A percentile compares a stretch with the other conserved stretches of the same genome.
phyloP scores from a whole-genome alignment of 2,113 vertebrate genomes.

The Vombatus ursinus region DNA sequence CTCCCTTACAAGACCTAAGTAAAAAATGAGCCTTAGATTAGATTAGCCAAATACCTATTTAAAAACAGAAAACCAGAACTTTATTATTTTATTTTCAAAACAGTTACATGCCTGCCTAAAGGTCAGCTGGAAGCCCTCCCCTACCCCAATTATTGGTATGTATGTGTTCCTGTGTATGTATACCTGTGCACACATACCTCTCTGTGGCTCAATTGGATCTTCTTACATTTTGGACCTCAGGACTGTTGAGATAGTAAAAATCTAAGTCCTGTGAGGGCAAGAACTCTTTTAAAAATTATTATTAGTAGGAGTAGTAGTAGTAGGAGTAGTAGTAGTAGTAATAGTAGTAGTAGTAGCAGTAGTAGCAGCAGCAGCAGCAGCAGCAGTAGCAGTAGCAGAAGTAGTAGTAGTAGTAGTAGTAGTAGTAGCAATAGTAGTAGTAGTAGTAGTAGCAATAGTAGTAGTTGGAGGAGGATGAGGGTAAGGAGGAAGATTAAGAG shows the following conservation, averaged over 20 bases:
- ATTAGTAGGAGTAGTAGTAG: no score
- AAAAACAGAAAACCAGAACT: constrained; percentile 68
- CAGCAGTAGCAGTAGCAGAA: no score
- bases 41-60: constrained; percentile 71
- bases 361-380: no score
- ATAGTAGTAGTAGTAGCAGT: no score
- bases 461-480: neutral
- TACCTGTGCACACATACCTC: neutral
- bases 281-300: neutral
- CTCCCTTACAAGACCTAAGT: constrained; percentile 70
- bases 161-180: neutral
- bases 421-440: no score
- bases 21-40: constrained; percentile 72
- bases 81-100: constrained; percentile 26
- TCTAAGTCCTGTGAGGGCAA: neutral
- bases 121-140: constrained; percentile 33
- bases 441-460: no score
- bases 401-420: no score
- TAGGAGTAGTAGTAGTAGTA: no score
- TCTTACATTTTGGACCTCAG: neutral
- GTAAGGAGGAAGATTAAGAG: no score
- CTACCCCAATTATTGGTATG: neutral
- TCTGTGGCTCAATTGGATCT: neutral
- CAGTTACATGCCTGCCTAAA: constrained; percentile 38
- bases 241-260: neutral